These are phyloP conservation scores for Chelonus insularis DNA, from an alignment of 1,140 invertebrate species.

Conservation along the genomic window DNA sequence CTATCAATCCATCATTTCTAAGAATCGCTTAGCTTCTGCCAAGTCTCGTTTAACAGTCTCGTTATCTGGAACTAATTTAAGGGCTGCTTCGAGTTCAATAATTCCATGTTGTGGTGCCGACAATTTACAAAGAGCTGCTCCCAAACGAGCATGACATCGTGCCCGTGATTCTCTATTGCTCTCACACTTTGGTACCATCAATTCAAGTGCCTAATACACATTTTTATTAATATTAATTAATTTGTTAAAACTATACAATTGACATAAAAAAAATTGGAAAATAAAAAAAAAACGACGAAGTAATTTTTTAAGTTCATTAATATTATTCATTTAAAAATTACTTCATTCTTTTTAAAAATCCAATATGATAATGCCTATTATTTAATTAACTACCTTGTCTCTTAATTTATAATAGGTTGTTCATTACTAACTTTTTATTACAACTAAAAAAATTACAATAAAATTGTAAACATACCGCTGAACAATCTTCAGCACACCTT, in stretches of 20 bases:
- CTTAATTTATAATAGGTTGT: too few relatives aligned
- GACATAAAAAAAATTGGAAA: slow-evolving; percentile 23
- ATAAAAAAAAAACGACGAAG: slow-evolving; percentile 25
- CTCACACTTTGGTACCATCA: slow-evolving; percentile 71
- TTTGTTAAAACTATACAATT: slow-evolving; percentile 53
- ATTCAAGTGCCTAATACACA: slow-evolving; percentile 70
- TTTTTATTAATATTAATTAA: slow-evolving; percentile 43
- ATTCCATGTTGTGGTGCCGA: slow-evolving; percentile 74
- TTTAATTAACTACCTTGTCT: too few relatives aligned
- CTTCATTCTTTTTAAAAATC: too few relatives aligned
- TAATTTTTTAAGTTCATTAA: slow-evolving; percentile 17
- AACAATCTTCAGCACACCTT: slow-evolving; percentile 69
- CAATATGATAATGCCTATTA: too few relatives aligned
- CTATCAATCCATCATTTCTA: slow-evolving; percentile 38
- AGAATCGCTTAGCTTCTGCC: slow-evolving; percentile 38
- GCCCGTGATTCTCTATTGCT: slow-evolving; percentile 72
- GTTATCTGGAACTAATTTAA: slow-evolving; percentile 66
- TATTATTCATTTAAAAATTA: too few relatives aligned
- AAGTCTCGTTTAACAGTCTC: slow-evolving; percentile 58
- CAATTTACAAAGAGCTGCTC: slow-evolving; percentile 71
- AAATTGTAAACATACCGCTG: slow-evolving; percentile 56
- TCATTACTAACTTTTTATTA: too few relatives aligned
- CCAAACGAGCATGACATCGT: slow-evolving; percentile 71
- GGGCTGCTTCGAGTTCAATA: slow-evolving; percentile 72
- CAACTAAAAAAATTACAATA: not conserved